Percentiles rank a stretch among this genome's conserved stretches.
Evolutionary conservation across 2,888 invertebrate genomes (phyloP).

Genomic region (Cryptops parisi): DNA sequence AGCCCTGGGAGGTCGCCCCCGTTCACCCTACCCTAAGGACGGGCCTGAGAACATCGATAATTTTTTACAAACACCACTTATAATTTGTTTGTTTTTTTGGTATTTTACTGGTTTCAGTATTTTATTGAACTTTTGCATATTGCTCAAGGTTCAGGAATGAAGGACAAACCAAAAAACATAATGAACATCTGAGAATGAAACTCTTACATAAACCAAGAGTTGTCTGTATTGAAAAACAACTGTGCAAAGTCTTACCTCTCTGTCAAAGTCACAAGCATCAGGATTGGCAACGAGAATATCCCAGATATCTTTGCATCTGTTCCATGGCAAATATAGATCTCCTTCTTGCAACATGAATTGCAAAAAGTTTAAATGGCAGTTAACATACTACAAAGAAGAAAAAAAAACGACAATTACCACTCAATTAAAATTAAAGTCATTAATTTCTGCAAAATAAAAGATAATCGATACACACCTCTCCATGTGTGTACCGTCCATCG

Average conservation of each 20-base stretch:
- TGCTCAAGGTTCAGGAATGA: too few relatives aligned
- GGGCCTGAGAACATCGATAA: too few relatives aligned
- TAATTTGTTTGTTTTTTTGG: too few relatives aligned
- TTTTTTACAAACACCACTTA: too few relatives aligned
- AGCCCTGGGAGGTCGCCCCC: too few relatives aligned
- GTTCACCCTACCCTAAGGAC: too few relatives aligned
- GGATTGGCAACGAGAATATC: conserved; percentile 32
- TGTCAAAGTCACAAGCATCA: conserved; percentile 34
- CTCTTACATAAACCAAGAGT: too few relatives aligned
- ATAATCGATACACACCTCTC: conserved; percentile 26
- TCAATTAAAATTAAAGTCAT: conserved; percentile 3
- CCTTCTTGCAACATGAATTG: conserved; percentile 37
- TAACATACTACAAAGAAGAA: conserved; percentile 29
- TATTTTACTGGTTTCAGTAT: too few relatives aligned
- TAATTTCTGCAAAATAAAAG: neutral
- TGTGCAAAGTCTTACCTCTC: conserved; percentile 32
- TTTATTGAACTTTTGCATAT: too few relatives aligned
- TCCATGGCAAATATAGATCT: conserved; percentile 34
- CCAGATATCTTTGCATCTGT: conserved; percentile 36
- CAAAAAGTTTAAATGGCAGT: conserved; percentile 34
- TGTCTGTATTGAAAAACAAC: too few relatives aligned
- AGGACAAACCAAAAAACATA: too few relatives aligned
- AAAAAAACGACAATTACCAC: neutral
- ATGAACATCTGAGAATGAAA: too few relatives aligned
- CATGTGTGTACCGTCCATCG: conserved; percentile 34